A percentile compares a stretch with the other conserved stretches of the same genome.
Conservation (phyloP, 2,797 vertebrate species). For the Falco cherrug region DNA sequence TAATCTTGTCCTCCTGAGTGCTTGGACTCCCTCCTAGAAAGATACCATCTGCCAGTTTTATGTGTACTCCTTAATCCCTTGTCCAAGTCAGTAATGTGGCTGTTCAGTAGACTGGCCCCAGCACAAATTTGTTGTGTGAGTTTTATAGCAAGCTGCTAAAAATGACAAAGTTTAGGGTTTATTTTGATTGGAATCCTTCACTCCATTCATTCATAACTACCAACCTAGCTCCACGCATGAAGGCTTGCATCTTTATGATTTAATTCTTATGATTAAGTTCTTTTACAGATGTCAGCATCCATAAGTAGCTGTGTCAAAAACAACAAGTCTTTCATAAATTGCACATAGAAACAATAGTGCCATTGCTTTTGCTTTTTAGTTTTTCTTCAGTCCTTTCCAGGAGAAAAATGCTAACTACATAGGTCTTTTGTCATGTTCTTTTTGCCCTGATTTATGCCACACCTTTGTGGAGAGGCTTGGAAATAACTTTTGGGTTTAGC, state of each 20-base stretch:
- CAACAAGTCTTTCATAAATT: not conserved
- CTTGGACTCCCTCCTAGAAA: conserved; percentile 22
- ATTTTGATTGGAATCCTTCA: not conserved
- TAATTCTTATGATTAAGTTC: not conserved
- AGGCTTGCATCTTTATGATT: not conserved
- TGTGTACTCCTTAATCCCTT: not conserved
- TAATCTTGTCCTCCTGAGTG: not conserved
- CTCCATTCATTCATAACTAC: not conserved
- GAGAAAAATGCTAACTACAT: not conserved
- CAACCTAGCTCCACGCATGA: not conserved
- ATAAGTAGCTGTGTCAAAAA: not conserved
- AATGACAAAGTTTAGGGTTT: not conserved
- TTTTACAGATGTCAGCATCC: not conserved
- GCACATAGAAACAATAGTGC: not conserved
- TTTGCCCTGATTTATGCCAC: conserved; percentile 44
- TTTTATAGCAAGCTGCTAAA: conserved; percentile 25
- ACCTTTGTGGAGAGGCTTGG: conserved; percentile 10
- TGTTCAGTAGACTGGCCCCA: not conserved
- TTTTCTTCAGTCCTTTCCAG: not conserved
- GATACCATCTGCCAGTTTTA: conserved; percentile 21
- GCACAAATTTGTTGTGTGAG: not conserved
- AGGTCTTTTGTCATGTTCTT: conserved; percentile 3
- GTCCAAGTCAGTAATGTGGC: not conserved
- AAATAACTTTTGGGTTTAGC: conserved; percentile 52
- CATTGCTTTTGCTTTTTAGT: not conserved